A percentile compares a stretch with the other conserved stretches of the same genome.
Conservation (phyloP, 1,140 invertebrate species). For the Wiebesia pumilae region DNA sequence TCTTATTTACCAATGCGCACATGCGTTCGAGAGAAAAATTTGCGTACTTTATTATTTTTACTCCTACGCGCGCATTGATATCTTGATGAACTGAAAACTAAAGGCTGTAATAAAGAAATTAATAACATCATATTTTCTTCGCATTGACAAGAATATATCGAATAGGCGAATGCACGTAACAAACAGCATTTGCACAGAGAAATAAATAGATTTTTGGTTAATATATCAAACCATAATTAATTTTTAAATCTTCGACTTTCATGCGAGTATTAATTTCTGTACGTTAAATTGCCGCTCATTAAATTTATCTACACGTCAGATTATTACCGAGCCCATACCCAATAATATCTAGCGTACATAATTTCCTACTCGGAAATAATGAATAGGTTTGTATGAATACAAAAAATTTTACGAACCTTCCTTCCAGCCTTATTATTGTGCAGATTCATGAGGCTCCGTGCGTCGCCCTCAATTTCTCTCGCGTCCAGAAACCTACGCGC, state of each 20-base stretch:
- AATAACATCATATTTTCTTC: conserved; percentile 15
- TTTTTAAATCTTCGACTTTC: conserved; percentile 22
- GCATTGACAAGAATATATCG: conserved; percentile 20
- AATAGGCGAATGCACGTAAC: neutral
- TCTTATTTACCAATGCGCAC: neutral
- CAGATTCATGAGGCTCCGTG: conserved; percentile 94
- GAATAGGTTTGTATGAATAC: neutral
- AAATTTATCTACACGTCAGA: conserved; percentile 30
- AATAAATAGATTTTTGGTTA: conserved; percentile 9
- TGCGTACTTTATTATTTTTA: neutral
- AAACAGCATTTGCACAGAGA: neutral
- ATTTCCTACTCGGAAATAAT: conserved; percentile 17
- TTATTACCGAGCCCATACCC: conserved; percentile 7
- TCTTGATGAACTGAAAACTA: conserved; percentile 16
- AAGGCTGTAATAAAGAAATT: conserved; percentile 21
- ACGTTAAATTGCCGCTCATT: conserved; percentile 2
- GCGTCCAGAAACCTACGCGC: conserved; percentile 89
- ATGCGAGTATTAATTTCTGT: conserved; percentile 2
- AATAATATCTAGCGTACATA: conserved; percentile 14
- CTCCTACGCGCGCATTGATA: conserved; percentile 19
- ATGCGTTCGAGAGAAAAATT: neutral
- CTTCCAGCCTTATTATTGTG: conserved; percentile 97
- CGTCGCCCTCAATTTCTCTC: conserved; percentile 87
- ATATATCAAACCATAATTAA: conserved; percentile 30
- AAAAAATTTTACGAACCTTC: conserved; percentile 80